Evolutionary conservation across 2,113 vertebrate genomes (phyloP), one percentile per base, ranked within the genome.

Genomic region (human): DNA sequence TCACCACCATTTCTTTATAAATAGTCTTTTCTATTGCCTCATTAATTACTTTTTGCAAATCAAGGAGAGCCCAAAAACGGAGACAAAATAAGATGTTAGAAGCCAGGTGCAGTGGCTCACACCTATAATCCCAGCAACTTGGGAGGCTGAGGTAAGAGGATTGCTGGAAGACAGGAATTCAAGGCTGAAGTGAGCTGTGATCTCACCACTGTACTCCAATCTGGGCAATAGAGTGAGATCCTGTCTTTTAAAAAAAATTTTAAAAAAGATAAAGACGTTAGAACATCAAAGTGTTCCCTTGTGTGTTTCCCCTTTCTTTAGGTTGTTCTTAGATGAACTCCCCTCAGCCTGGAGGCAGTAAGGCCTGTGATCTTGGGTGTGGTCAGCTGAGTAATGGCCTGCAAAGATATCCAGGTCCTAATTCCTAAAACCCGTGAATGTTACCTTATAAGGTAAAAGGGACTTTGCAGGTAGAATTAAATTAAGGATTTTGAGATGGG

Each of bases 21-120:
- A 70, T 2, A 30, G 27, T 78, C 48, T 87, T 87, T 90, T 87
- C 59, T 90, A 48, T 35, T 55, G 32, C 55, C 48, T 75, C 27
- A 45, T 45, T n/a, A 76, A 66, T 57, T 66, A 90, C 83, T 25
- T 89, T 96, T 68, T 89, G 80, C 66, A 95, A 68, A 57, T 84
- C 57, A 83, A 73, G 55, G 43, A 72, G 23, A 79, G 30, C 75
- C 81, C 23, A 43, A 8, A 95, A 79, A 68, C 11, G 18, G 22
- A 84, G 52, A 85, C 23, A 89, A 84, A 87, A 76, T 59, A 68
- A 90, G 22, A 79, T 50, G 9, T 25, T n/a, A 84, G 27, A 76
- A 59, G 12, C 61, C 27, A 64, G 12, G 27, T 13, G 13, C 61
- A 64, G 61, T 64, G 25, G 61, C 61, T 64, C 61, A 64, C 27